Conservation (phyloP, 1,140 invertebrate species). For the Agrypnia vestita region DNA sequence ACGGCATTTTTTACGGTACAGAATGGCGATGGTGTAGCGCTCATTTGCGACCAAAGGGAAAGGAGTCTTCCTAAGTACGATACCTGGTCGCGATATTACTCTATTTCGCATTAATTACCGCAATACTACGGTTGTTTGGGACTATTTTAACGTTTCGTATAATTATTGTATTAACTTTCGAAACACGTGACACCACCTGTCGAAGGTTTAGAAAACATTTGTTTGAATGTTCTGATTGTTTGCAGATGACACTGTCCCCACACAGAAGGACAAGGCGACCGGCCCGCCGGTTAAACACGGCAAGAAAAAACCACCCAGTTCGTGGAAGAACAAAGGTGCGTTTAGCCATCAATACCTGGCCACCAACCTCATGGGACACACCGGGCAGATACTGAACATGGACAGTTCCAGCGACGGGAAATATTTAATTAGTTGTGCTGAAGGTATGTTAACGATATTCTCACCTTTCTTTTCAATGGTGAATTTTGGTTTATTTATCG, state of each 20-base stretch:
- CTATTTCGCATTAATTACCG: too few species aligned
- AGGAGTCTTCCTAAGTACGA: not conserved
- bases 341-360: slow-evolving; percentile 83
- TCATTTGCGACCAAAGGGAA: slow-evolving; percentile 1
- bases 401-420: slow-evolving; percentile 89
- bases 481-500: too few species aligned
- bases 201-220: not conserved
- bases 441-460: slow-evolving; percentile 77
- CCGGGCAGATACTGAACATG: slow-evolving; percentile 80
- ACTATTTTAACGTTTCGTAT: too few species aligned
- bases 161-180: not conserved
- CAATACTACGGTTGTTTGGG: too few species aligned
- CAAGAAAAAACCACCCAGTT: slow-evolving; percentile 39
- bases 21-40: not conserved
- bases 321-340: slow-evolving; percentile 63
- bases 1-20: slow-evolving; percentile 45
- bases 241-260: slow-evolving; percentile 45
- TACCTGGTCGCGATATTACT: too few species aligned
- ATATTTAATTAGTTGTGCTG: slow-evolving; percentile 85
- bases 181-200: not conserved
- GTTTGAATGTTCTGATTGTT: slow-evolving; percentile 4
- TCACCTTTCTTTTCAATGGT: not conserved
- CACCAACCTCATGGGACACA: slow-evolving; percentile 86
- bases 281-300: slow-evolving; percentile 13
- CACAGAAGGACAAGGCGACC: slow-evolving; percentile 48